These are phyloP conservation scores for Trachops cirrhosus DNA, from an alignment of 2,797 vertebrate species.

Conservation along the genomic window DNA sequence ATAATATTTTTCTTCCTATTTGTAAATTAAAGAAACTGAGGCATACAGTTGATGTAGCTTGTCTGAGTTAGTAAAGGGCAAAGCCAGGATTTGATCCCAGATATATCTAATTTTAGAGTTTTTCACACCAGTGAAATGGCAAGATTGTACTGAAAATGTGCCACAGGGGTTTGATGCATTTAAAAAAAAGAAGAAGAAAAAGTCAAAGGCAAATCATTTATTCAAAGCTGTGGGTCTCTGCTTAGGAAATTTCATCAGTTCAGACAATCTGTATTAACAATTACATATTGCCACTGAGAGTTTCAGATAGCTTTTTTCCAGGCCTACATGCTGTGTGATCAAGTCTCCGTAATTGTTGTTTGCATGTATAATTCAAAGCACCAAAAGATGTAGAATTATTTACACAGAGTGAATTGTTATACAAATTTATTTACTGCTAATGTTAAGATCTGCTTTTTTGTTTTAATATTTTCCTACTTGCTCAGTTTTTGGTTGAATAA, in stretches of 20 bases:
- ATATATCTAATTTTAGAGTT: not conserved
- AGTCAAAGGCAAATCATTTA: slow-evolving; percentile 88
- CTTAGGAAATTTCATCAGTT: slow-evolving; percentile 91
- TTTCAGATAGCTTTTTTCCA: slow-evolving; percentile 88
- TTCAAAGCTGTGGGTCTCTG: slow-evolving; percentile 85
- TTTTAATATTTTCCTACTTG: slow-evolving; percentile 89
- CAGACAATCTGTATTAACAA: slow-evolving; percentile 89
- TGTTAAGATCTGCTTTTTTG: slow-evolving; percentile 92
- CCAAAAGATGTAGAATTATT: slow-evolving; percentile 99
- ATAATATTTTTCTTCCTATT: not conserved
- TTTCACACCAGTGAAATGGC: not conserved
- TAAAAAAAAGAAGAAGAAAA: slow-evolving; percentile 73
- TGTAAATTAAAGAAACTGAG: slow-evolving; percentile 9
- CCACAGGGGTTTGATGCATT: slow-evolving; percentile 92
- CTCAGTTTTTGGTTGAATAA: slow-evolving; percentile 90
- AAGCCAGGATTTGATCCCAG: not conserved
- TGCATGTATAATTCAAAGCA: slow-evolving; percentile 99
- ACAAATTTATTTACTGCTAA: slow-evolving; percentile 99
- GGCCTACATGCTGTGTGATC: slow-evolving; percentile 97
- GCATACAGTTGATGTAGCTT: not conserved
- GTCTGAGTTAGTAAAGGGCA: not conserved
- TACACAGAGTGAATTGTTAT: slow-evolving; percentile 99
- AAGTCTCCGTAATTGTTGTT: slow-evolving; percentile 99
- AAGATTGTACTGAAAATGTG: slow-evolving; percentile 44
- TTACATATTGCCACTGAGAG: slow-evolving; percentile 81